Conservation (phyloP, 2,797 vertebrate species). For the Coluber constrictor region DNA sequence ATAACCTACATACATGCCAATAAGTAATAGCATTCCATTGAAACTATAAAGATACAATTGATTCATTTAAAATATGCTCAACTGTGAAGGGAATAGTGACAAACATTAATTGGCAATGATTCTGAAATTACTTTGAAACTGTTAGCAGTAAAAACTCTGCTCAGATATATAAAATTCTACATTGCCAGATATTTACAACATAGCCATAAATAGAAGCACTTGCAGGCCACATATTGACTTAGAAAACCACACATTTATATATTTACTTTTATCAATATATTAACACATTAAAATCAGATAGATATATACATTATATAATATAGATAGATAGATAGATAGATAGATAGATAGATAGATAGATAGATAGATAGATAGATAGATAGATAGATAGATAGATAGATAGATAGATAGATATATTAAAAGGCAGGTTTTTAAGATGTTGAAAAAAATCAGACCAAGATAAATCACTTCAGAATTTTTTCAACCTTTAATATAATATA, state of each 20-base stretch:
- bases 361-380: too few relatives aligned
- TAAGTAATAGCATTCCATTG: not conserved
- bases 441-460: not conserved
- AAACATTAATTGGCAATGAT: not conserved
- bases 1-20: not conserved
- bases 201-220: not conserved
- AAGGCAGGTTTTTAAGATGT: not conserved
- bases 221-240: not conserved
- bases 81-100: not conserved
- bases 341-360: too few relatives aligned
- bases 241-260: not conserved
- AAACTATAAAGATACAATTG: not conserved
- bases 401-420: not conserved
- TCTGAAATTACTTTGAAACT: not conserved
- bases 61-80: not conserved
- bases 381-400: too few relatives aligned
- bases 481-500: not conserved
- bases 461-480: not conserved
- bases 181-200: conserved; percentile 1
- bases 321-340: too few relatives aligned
- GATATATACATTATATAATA: too few relatives aligned
- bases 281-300: not conserved
- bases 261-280: not conserved
- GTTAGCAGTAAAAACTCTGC: not conserved
- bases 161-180: not conserved